Evolutionary conservation across 2,113 vertebrate genomes (phyloP).

Genomic region (Xiphorhynchus elegans): DNA sequence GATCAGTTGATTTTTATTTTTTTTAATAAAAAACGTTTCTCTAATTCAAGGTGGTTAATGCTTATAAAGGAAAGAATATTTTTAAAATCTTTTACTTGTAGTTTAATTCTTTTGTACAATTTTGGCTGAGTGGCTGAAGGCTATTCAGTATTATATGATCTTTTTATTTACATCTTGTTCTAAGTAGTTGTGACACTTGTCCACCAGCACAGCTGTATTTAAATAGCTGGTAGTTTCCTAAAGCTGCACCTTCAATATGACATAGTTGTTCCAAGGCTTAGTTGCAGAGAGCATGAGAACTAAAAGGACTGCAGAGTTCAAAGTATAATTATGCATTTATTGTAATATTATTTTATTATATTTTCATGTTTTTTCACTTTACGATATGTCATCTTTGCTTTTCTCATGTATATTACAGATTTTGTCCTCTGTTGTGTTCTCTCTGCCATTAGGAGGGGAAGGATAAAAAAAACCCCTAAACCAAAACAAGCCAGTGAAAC

Average conservation of each 20-base stretch:
- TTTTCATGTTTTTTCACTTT: not conserved
- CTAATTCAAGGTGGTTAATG: not conserved
- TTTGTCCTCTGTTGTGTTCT: not conserved
- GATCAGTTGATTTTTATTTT: not conserved
- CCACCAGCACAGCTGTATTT: not conserved
- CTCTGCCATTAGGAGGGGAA: not conserved
- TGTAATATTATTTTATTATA: not conserved
- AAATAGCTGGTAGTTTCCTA: not conserved
- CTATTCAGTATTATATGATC: not conserved
- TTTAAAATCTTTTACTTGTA: not conserved
- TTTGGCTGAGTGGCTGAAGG: not conserved
- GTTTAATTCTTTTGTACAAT: not conserved
- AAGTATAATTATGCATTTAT: not conserved
- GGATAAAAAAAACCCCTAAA: not conserved
- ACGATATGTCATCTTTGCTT: not conserved
- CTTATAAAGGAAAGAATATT: not conserved
- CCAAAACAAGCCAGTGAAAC: not conserved
- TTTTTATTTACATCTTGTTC: not conserved
- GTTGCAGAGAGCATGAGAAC: not conserved
- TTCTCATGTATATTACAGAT: not conserved
- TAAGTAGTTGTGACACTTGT: not conserved
- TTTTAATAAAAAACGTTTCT: fast-evolving
- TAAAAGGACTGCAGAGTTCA: not conserved
- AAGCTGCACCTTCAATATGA: not conserved
- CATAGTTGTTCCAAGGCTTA: not conserved